phyloP scores from a whole-genome alignment of 1,140 invertebrate species.

The Akabosia matsudoensis region DNA sequence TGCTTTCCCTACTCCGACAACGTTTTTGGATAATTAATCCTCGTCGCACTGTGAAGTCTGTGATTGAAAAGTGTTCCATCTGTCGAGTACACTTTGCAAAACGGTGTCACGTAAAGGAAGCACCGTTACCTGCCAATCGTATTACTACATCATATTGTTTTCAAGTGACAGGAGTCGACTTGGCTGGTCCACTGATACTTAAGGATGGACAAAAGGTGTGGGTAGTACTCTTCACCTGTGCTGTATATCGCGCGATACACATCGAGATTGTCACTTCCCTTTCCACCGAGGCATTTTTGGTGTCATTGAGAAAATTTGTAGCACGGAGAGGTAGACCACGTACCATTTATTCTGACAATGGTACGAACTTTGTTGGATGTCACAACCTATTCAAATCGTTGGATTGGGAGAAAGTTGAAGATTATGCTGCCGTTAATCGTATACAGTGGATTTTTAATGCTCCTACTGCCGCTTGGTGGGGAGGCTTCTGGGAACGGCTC shows the following conservation, averaged over 20 bases:
- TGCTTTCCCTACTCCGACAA: not conserved
- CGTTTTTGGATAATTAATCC: conserved; percentile 22
- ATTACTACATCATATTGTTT: conserved; percentile 47
- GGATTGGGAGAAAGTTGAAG: not conserved
- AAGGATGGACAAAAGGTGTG: conserved; percentile 48
- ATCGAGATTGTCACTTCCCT: conserved; percentile 36
- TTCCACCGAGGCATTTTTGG: not conserved
- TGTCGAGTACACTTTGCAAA: not conserved
- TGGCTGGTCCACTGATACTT: conserved; percentile 48
- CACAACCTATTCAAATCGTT: not conserved
- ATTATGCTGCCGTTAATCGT: not conserved
- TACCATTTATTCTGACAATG: conserved; percentile 2
- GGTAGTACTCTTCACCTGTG: conserved; percentile 51
- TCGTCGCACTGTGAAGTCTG: not conserved
- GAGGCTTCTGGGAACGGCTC: conserved; percentile 50
- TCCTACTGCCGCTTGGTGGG: conserved; percentile 52
- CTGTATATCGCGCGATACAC: conserved; percentile 52
- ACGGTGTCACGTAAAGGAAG: not conserved
- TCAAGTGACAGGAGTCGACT: conserved; percentile 49
- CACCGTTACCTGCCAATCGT: conserved; percentile 43
- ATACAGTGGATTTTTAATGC: conserved; percentile 47
- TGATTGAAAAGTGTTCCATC: conserved; percentile 12
- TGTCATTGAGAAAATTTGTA: not conserved
- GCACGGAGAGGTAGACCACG: not conserved
- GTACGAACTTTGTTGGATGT: not conserved